Evolutionary conservation across 2,113 vertebrate genomes (phyloP).

Genomic region (Charadrius vociferus): DNA sequence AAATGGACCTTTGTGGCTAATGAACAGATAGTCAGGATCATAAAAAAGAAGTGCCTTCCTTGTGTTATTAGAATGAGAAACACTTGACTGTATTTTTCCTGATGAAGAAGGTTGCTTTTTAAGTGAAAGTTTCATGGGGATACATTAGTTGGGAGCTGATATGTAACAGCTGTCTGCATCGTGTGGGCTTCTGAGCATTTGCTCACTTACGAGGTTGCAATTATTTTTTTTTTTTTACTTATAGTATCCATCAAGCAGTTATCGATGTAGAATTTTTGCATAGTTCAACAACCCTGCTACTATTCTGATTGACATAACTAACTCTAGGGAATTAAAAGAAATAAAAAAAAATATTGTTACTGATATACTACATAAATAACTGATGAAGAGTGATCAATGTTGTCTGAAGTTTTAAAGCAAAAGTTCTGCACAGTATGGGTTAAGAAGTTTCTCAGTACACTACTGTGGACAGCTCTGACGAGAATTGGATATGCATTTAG

Average conservation of each 20-base stretch:
- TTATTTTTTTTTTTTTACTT: not conserved
- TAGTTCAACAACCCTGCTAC: not conserved
- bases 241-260: not conserved
- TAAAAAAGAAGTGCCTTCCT: not conserved
- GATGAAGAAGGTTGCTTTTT: not conserved
- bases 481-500: not conserved
- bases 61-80: not conserved
- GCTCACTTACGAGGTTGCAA: not conserved
- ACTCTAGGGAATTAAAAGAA: not conserved
- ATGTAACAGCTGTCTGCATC: not conserved
- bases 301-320: not conserved
- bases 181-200: not conserved
- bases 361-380: not conserved
- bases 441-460: not conserved
- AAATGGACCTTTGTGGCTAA: not conserved
- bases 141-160: not conserved
- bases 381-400: not conserved
- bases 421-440: not conserved
- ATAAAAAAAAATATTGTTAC: not conserved
- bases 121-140: not conserved
- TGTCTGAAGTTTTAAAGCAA: not conserved
- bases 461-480: not conserved
- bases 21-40: not conserved
- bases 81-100: not conserved
- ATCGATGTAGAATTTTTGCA: not conserved